phyloP scores from a whole-genome alignment of 2,888 invertebrate genomes.

The Neoscelio sp. region DNA sequence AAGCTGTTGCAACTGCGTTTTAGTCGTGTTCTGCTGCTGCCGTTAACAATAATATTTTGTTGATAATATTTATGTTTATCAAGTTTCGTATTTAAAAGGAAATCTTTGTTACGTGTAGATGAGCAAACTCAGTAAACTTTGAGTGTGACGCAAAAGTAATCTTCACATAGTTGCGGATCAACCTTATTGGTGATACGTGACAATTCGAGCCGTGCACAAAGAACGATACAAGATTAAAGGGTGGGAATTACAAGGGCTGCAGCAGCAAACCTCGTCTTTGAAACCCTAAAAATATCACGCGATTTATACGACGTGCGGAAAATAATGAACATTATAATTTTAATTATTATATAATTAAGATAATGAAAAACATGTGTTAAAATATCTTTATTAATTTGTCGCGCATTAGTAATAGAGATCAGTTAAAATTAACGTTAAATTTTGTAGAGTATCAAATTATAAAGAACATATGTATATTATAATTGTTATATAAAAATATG shows the following conservation, averaged over 20 bases:
- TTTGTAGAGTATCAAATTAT: too few relatives aligned
- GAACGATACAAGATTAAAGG: constrained; percentile 69
- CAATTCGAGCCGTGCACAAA: constrained; percentile 75
- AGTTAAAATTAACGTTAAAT: too few relatives aligned
- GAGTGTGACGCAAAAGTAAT: constrained; percentile 33
- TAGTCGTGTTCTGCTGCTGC: too few relatives aligned
- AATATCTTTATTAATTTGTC: background rate
- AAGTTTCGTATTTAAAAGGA: too few relatives aligned
- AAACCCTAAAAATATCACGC: constrained; percentile 29
- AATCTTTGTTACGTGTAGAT: background rate
- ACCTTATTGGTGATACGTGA: constrained; percentile 75
- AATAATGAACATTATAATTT: constrained; percentile 36
- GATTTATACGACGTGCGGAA: constrained; percentile 5
- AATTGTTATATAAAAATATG: too few relatives aligned
- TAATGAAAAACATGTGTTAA: constrained; percentile 10
- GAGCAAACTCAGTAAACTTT: constrained; percentile 26
- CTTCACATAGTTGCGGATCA: constrained; percentile 70
- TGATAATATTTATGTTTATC: too few relatives aligned
- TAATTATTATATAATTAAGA: constrained; percentile 20
- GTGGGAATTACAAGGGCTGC: constrained; percentile 67
- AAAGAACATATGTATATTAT: too few relatives aligned
- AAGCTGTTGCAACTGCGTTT: background rate
- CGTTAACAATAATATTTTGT: too few relatives aligned
- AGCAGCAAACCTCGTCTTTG: constrained; percentile 23
- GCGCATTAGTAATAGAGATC: too few relatives aligned